Base-by-base conservation (phyloP, 2,113 vertebrate species). In the Hystrix brachyura region DNA sequence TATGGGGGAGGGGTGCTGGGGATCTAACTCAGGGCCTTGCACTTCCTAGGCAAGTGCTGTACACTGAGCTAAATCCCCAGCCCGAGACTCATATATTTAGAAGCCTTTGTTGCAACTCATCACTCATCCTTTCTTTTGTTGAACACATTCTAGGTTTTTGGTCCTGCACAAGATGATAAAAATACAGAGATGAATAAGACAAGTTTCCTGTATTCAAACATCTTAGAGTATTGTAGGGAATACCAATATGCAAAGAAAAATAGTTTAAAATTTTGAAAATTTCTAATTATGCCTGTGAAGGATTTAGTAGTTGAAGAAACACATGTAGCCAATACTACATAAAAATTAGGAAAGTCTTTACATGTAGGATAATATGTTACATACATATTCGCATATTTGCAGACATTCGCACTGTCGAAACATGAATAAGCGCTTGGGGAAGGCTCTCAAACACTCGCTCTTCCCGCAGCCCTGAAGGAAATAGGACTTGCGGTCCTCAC, bases 401-500 rank as follows among this genome's bases (percentile, higher is more conserved):
- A 59, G 9, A 29, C 90, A 87, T 32, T 90, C 19, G 82, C 5
- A 10, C 10, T 94, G 12, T 48, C 46, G 25, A 86, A 94, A 71
- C 29, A 69, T 32, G 34, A n/a, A 46, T 19, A 87, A 53, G 46
- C 34, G 7, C 21, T n/a, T 46, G 9, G 43, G 74, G 7, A 91
- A 18, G 80, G 3, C 17, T 27, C 12, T 53, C 32, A 93, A 5
- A 65, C 7, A 13, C 2, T 23, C 15, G 34, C 13, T 78, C 18
- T 90, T 10, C 34, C 32, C 10, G 6, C 34, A 2, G 4, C 9
- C 7, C 19, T 65, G 57, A 23, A 64, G 8, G n/a, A 65, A 12
- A 8, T 23, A 87, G 2, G 3, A 67, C 17, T 57, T 60, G 1
- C 4, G 88, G 0, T 38, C 48, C 0, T 14, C 0, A 46, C 11